Conservation (phyloP, 2,888 invertebrate species). For the Napeogenes sylphis region DNA sequence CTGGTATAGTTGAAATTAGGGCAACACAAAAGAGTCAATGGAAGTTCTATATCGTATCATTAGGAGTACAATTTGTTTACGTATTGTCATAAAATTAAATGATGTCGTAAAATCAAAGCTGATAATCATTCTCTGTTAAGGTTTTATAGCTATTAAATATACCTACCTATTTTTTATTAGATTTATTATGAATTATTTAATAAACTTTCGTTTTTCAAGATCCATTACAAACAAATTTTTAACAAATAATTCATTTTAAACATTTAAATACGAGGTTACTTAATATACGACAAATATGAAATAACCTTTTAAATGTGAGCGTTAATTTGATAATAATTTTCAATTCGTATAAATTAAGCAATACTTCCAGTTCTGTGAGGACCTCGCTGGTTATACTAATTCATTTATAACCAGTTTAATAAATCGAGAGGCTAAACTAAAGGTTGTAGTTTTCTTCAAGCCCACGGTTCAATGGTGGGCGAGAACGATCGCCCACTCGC, state of each 20-base stretch:
- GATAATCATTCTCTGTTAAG: too few relatives aligned
- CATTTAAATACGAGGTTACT: too few relatives aligned
- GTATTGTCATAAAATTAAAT: neutral
- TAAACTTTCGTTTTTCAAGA: too few relatives aligned
- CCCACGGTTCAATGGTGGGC: slow-evolving; percentile 46
- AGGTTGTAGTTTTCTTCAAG: slow-evolving; percentile 26
- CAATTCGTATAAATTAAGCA: neutral
- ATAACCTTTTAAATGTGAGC: neutral
- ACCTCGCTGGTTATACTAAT: slow-evolving; percentile 24
- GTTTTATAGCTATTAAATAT: too few relatives aligned
- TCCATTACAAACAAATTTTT: too few relatives aligned
- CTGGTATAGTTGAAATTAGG: neutral
- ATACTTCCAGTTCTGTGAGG: slow-evolving; percentile 14
- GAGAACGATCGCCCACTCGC: slow-evolving; percentile 54
- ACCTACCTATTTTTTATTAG: too few relatives aligned
- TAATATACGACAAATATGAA: too few relatives aligned
- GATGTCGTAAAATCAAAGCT: neutral
- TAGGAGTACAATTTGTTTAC: too few relatives aligned
- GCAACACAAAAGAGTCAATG: neutral
- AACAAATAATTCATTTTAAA: too few relatives aligned
- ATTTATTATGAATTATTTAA: too few relatives aligned
- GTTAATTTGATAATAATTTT: neutral
- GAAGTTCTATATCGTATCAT: too few relatives aligned
- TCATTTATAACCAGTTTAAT: slow-evolving; percentile 27
- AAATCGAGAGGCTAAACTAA: slow-evolving; percentile 17